Percentiles rank a stretch among this genome's conserved stretches.
Conservation (phyloP, 1,140 invertebrate species). For the Antheraea mylitta region DNA sequence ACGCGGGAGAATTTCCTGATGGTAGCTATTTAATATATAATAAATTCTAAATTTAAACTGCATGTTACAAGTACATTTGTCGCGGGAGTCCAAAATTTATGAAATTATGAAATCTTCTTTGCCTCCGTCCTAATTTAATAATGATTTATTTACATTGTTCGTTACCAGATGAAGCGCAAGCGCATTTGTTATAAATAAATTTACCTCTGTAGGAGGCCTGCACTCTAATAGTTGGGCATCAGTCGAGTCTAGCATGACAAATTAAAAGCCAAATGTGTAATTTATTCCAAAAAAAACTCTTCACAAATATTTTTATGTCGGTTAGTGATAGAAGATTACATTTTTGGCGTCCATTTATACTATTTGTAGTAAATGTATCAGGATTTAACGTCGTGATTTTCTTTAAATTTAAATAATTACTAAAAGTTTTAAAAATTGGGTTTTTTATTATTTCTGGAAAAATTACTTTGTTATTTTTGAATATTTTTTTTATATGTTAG, state of each 20-base stretch:
- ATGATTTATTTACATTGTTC: constrained; percentile 5
- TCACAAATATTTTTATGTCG: not conserved
- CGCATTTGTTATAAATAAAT: constrained; percentile 46
- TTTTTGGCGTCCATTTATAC: no score
- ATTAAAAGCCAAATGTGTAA: constrained; percentile 2
- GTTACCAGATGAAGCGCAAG: constrained; percentile 20
- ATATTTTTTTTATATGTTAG: no score
- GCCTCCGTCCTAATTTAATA: not conserved
- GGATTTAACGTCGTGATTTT: no score
- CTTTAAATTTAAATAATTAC: no score
- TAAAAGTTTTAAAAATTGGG: no score
- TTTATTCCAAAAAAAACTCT: not conserved
- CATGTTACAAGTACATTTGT: not conserved
- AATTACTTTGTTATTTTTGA: no score
- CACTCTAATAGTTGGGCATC: constrained; percentile 7
- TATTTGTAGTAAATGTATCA: no score
- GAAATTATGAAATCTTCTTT: not conserved
- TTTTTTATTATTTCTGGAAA: no score
- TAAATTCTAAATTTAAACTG: not conserved
- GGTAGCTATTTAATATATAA: not conserved
- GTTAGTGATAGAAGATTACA: not conserved
- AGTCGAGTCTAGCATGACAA: not conserved
- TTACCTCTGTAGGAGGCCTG: constrained; percentile 39
- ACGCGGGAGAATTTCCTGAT: no score
- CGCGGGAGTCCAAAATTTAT: constrained; percentile 1